Evolutionary conservation across 2,888 invertebrate species (phyloP).

Genomic region (Drosophila eohydei): DNA sequence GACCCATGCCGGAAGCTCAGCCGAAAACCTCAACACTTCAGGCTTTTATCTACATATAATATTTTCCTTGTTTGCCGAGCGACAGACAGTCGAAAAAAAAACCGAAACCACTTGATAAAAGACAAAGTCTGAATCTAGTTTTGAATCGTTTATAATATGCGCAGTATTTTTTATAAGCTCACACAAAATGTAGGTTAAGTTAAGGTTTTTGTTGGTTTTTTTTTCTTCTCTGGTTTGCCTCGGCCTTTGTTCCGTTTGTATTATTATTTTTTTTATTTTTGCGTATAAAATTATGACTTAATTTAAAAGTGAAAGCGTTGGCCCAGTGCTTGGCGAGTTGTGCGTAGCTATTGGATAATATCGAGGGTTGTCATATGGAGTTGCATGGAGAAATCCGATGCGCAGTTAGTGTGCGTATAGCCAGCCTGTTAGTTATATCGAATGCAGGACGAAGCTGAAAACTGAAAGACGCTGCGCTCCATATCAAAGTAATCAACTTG

Average conservation of each 20-base stretch:
- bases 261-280: conserved; percentile 7
- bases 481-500: conserved; percentile 50
- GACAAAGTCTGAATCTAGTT: conserved; percentile 35
- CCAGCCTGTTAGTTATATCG: conserved; percentile 13
- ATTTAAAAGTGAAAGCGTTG: conserved; percentile 76
- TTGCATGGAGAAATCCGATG: conserved; percentile 18
- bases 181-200: conserved; percentile 67
- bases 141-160: conserved; percentile 46
- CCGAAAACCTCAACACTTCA: not conserved
- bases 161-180: conserved; percentile 45
- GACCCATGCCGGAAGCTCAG: conserved; percentile 30
- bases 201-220: conserved; percentile 15
- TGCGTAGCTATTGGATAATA: conserved; percentile 58
- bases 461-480: conserved; percentile 20
- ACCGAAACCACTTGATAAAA: conserved; percentile 36
- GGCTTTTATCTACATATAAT: not conserved
- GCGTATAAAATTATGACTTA: conserved; percentile 74
- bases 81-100: conserved; percentile 2
- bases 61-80: conserved; percentile 3
- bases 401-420: conserved; percentile 34
- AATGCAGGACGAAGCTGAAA: conserved; percentile 29
- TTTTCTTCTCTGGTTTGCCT: conserved; percentile 29
- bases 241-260: conserved; percentile 24
- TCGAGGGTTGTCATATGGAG: conserved; percentile 5
- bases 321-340: conserved; percentile 13